phyloP scores from a whole-genome alignment of 2,797 vertebrate species.

The Pempheris klunzingeri region DNA sequence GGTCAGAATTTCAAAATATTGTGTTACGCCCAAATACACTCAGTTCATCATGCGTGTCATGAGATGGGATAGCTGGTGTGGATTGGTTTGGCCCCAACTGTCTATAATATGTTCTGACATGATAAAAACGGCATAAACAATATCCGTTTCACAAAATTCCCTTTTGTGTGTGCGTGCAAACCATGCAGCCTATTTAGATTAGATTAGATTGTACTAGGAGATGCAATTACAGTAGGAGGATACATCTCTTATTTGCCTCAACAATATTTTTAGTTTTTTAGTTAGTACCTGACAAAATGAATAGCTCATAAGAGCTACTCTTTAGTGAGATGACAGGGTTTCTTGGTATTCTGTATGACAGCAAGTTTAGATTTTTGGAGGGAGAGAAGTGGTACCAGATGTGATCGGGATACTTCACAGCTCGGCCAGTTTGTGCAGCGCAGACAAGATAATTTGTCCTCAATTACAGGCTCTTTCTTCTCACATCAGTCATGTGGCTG shows the following conservation, averaged over 20 bases:
- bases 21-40: conserved; percentile 17
- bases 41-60: conserved; percentile 36
- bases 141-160: conserved; percentile 57
- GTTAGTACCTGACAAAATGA: conserved; percentile 55
- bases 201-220: conserved; percentile 50
- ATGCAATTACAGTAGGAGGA: conserved; percentile 45
- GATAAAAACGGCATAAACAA: conserved; percentile 44
- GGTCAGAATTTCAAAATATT: conserved; percentile 19
- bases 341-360: conserved; percentile 71
- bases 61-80: conserved; percentile 25
- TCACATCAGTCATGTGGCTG: conserved; percentile 63
- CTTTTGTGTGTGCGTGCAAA: conserved; percentile 21
- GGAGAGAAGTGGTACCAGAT: conserved; percentile 78
- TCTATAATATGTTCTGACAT: conserved; percentile 45
- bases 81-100: conserved; percentile 17
- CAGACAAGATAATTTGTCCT: conserved; percentile 79
- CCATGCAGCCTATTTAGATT: conserved; percentile 50
- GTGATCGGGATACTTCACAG: conserved; percentile 68
- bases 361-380: conserved; percentile 69
- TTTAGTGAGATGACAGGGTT: conserved; percentile 59
- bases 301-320: conserved; percentile 44
- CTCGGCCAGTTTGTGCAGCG: conserved; percentile 62
- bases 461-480: conserved; percentile 73
- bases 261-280: conserved; percentile 58
- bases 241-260: conserved; percentile 60